phyloP scores from a whole-genome alignment of 2,797 vertebrate genomes.

The Parauchenoglanis ngamensis region DNA sequence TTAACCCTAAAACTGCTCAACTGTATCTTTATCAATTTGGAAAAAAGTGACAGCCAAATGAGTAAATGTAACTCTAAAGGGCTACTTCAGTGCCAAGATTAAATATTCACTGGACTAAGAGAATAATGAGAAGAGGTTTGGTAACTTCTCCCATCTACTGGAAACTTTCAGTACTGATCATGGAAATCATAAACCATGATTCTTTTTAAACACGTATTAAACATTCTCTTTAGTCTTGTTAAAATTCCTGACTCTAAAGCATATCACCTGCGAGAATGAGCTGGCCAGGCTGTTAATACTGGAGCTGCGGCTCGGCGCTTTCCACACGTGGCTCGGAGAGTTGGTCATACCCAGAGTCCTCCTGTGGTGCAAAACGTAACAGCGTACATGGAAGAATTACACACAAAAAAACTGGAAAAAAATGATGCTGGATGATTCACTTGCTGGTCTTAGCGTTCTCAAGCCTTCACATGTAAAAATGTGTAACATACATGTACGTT shows the following conservation, averaged over 20 bases:
- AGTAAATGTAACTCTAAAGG: neutral
- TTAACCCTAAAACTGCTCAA: neutral
- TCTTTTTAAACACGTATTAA: neutral
- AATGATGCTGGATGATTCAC: too few species aligned
- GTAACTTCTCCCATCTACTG: conserved; percentile 50
- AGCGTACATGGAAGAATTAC: neutral
- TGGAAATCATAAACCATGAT: neutral
- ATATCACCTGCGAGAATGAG: conserved; percentile 87
- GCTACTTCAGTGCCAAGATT: neutral
- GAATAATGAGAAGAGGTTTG: neutral
- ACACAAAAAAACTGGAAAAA: neutral
- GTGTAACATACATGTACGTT: neutral
- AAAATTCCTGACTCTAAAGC: neutral
- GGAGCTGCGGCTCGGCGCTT: conserved; percentile 91
- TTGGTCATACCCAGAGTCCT: conserved; percentile 81
- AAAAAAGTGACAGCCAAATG: too few species aligned
- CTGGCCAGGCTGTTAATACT: conserved; percentile 95
- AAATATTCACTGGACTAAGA: neutral
- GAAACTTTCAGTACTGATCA: neutral
- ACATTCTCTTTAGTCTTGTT: neutral
- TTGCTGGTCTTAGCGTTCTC: too few species aligned
- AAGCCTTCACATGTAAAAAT: neutral
- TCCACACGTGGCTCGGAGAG: conserved; percentile 88
- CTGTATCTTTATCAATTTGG: neutral
- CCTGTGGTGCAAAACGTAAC: conserved; percentile 65